These are phyloP conservation scores for Steinernema khuongi DNA, from an alignment of 1,140 invertebrate genomes.

Conservation along the genomic window DNA sequence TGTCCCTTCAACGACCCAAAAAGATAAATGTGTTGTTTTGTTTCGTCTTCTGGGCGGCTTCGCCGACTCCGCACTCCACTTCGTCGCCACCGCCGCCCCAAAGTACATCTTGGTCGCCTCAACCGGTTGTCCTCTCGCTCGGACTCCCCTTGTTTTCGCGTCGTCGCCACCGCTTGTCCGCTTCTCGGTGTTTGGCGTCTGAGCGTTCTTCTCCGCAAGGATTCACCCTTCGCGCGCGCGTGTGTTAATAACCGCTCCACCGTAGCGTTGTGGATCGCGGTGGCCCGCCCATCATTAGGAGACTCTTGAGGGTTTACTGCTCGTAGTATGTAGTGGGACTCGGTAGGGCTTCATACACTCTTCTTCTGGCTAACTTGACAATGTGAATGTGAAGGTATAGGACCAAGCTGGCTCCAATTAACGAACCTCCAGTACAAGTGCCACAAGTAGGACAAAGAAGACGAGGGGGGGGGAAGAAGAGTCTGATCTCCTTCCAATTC, in stretches of 20 bases:
- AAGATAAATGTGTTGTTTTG: constrained; percentile 15
- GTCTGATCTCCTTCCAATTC: no score
- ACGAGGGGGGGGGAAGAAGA: no score
- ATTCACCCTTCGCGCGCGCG: not conserved
- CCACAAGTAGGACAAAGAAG: no score
- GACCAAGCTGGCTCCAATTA: no score
- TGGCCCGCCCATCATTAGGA: no score
- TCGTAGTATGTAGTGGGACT: no score
- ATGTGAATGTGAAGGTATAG: no score
- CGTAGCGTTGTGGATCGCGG: no score
- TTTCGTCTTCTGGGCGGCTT: not conserved
- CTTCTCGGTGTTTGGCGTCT: constrained; percentile 3
- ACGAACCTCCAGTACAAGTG: no score
- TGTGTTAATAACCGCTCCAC: not conserved
- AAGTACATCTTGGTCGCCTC: not conserved
- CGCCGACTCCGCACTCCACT: not conserved
- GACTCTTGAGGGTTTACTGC: no score
- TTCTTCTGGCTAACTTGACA: no score
- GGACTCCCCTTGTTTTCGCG: constrained; percentile 2
- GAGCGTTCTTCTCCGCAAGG: not conserved
- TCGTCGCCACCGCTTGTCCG: constrained; percentile 6
- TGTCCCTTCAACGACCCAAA: not conserved
- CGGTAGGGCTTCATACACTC: no score
- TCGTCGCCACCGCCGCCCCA: not conserved
- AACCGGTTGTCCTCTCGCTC: not conserved